Conservation (phyloP, 2,888 invertebrate species). For the Atrina japonica region DNA sequence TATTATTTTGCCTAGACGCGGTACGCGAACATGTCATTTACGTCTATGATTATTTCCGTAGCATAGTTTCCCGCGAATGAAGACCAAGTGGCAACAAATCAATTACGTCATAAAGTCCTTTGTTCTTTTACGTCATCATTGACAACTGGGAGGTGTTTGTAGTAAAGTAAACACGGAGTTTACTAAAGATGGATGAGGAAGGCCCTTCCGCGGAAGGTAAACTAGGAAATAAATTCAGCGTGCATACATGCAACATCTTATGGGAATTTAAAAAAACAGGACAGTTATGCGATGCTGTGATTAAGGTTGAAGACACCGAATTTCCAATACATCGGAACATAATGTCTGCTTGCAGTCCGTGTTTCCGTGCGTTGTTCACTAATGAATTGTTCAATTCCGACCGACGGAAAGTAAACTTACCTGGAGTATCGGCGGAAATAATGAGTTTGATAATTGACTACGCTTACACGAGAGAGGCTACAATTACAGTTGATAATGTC, state of each 20-base stretch:
- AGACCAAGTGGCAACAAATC: too few species aligned
- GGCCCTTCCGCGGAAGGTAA: slow-evolving; percentile 1
- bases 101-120: too few species aligned
- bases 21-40: too few species aligned
- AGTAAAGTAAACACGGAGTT: too few species aligned
- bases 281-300: slow-evolving; percentile 92
- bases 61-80: too few species aligned
- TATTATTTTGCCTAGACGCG: too few species aligned
- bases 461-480: slow-evolving; percentile 90
- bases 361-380: slow-evolving; percentile 93
- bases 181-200: slow-evolving; percentile 5
- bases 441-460: slow-evolving; percentile 91
- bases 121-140: too few species aligned
- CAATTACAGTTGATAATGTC: slow-evolving; percentile 89
- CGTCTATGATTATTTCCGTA: too few species aligned
- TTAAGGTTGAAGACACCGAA: slow-evolving; percentile 89
- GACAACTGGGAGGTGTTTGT: too few species aligned
- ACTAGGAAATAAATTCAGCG: slow-evolving; percentile 87
- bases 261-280: slow-evolving; percentile 91
- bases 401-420: slow-evolving; percentile 60
- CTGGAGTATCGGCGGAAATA: slow-evolving; percentile 86
- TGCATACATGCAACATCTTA: slow-evolving; percentile 91
- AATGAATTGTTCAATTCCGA: slow-evolving; percentile 84
- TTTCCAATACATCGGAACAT: slow-evolving; percentile 89
- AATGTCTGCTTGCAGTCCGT: slow-evolving; percentile 89